Conservation (phyloP, 1,140 invertebrate species). For the Drosophila hydei region DNA sequence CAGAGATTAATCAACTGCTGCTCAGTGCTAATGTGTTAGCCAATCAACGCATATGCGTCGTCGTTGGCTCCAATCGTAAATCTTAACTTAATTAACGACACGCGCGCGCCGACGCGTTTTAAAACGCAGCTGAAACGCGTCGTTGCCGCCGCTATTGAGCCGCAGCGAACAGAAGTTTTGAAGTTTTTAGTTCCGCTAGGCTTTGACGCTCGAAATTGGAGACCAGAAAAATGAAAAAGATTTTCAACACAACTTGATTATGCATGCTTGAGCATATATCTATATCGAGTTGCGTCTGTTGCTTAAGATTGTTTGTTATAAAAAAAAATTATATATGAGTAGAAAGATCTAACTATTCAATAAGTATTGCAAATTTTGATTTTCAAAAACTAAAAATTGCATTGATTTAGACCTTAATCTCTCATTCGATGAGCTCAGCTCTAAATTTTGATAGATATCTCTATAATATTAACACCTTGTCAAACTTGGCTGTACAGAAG, state of each 20-base stretch:
- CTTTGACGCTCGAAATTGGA: slow-evolving; percentile 8
- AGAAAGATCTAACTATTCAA: too few relatives aligned
- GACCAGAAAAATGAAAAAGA: background rate
- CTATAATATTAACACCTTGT: too few relatives aligned
- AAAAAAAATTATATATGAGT: too few relatives aligned
- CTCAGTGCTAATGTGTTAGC: slow-evolving; percentile 48
- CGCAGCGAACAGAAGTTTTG: slow-evolving; percentile 36
- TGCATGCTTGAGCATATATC: background rate
- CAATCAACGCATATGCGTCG: slow-evolving; percentile 42
- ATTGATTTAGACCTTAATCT: too few relatives aligned
- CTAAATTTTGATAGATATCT: too few relatives aligned
- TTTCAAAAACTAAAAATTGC: too few relatives aligned
- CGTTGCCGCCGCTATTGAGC: slow-evolving; percentile 54
- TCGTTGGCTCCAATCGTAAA: slow-evolving; percentile 54
- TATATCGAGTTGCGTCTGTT: background rate
- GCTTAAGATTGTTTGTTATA: too few relatives aligned
- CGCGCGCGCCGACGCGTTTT: slow-evolving; percentile 52
- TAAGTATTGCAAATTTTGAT: too few relatives aligned
- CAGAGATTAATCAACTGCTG: slow-evolving; percentile 38
- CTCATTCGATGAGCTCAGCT: too few relatives aligned
- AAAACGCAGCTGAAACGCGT: slow-evolving; percentile 59
- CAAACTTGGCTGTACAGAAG: too few relatives aligned
- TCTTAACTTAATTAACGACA: slow-evolving; percentile 77
- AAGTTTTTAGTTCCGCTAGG: slow-evolving; percentile 38
- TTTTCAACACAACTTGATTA: background rate